A percentile compares a stretch with the other conserved stretches of the same genome.
Conservation (phyloP, 2,113 vertebrate species). For the Pantherophis guttatus region DNA sequence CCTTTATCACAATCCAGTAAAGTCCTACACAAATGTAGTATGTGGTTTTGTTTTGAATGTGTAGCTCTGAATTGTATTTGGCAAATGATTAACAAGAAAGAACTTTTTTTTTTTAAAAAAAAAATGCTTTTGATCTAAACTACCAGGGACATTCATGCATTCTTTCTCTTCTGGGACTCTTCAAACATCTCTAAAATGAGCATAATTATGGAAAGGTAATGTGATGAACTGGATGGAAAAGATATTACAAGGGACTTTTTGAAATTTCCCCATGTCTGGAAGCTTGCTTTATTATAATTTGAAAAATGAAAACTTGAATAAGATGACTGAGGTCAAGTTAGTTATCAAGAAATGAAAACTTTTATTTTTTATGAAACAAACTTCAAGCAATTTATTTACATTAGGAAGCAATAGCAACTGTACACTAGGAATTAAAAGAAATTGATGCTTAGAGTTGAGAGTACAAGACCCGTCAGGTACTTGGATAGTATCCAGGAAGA, state of each 20-base stretch:
- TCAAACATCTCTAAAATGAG: neutral
- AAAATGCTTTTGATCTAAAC: neutral
- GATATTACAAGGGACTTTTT: neutral
- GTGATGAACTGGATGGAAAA: neutral
- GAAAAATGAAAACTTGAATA: neutral
- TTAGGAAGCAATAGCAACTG: neutral
- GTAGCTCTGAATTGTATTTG: conserved; percentile 4
- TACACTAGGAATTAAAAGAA: neutral
- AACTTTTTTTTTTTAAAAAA: neutral
- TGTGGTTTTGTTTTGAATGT: conserved; percentile 4
- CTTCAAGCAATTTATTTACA: neutral
- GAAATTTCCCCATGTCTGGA: neutral
- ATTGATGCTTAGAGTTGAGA: neutral
- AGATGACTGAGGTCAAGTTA: neutral
- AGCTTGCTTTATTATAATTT: neutral
- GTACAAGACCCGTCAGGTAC: neutral
- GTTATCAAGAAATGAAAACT: neutral
- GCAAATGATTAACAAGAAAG: neutral
- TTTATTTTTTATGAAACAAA: neutral
- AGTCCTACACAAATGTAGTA: neutral
- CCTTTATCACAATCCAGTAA: conserved; percentile 9
- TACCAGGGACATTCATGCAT: neutral
- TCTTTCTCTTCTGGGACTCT: neutral
- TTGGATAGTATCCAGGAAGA: neutral
- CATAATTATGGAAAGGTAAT: neutral